Base-by-base conservation (phyloP, 1,140 invertebrate genomes). In the Pachypsylla venusta region DNA sequence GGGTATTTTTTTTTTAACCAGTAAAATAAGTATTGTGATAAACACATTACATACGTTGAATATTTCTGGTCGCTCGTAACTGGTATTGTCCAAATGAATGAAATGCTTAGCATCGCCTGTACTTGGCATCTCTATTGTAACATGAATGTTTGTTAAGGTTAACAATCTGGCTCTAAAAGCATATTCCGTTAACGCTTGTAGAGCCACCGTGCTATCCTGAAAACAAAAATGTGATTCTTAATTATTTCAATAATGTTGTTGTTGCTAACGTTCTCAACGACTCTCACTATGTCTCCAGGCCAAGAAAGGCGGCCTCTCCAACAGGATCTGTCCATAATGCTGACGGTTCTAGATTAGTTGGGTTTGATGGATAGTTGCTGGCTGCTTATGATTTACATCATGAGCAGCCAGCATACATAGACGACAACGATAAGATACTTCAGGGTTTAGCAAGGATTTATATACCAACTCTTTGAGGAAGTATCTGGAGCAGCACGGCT, bases 181-280 rank as follows among this genome's bases (percentile, higher is more conserved):
- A 66, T 75, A 81, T 61, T 77, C 74, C 2, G 73, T 77, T 59
- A 82, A 65, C 1, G 80, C 79, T 69, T 81, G 74, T 63, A 80
- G 70, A 3, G 79, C 79, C 14, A 77, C 67, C 54, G 79, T 65
- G 0, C 79, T 78, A 64, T 82, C 80, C 78, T 79, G 61, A 7
- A 65, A 68, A 42, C 58, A 54, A 58, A 19, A 54, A 58, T 62
- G 10, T 35, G 30, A 10, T n/a, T 35, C 30, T n/a, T 35, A 12
- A 10, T n/a, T 35, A 10, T 35, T 35, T 35, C n/a, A n/a, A 35
- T 10, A 12, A 12, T 35, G n/a, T 10, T n/a, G n/a, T n/a, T n/a
- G n/a, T n/a, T n/a, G n/a, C n/a, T n/a, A n/a, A n/a, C n/a, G n/a
- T n/a, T n/a, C n/a, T n/a, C n/a, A n/a, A n/a, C n/a, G n/a, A n/a